phyloP scores from a whole-genome alignment of 2,113 vertebrate genomes.

The Butastur rufipennis region DNA sequence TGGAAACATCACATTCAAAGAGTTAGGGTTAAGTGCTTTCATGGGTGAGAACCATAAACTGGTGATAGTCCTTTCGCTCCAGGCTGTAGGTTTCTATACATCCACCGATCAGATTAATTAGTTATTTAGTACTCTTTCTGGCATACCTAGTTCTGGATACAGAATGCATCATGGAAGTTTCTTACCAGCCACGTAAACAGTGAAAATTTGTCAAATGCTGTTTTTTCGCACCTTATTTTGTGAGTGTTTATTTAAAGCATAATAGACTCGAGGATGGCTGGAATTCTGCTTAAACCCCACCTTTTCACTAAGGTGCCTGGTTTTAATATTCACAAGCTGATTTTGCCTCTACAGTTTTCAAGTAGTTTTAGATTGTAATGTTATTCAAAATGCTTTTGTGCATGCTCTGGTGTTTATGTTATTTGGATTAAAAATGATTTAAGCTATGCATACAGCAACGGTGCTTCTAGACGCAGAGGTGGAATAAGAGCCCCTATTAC shows the following conservation, averaged over 20 bases:
- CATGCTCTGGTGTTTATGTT: background rate
- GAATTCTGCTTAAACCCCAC: background rate
- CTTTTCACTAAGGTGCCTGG: background rate
- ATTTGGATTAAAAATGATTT: background rate
- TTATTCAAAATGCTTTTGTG: background rate
- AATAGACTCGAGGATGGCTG: background rate
- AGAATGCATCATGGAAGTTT: background rate
- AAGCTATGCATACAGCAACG: background rate
- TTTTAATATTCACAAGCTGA: background rate
- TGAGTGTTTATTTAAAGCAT: background rate
- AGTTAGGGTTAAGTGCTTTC: background rate
- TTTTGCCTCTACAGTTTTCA: background rate
- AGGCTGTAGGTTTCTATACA: background rate
- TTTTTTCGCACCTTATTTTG: background rate
- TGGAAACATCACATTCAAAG: background rate
- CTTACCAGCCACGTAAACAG: background rate
- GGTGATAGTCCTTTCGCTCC: accelerated
- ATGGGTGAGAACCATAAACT: background rate
- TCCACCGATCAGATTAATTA: background rate
- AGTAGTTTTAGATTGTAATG: background rate
- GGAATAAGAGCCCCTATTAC: background rate
- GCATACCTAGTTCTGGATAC: background rate
- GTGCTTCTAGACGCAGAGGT: background rate
- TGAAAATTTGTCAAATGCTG: background rate
- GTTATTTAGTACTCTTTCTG: background rate